Evolutionary conservation across 1,140 invertebrate genomes (phyloP).

Genomic region (Drosophila ogumai): DNA sequence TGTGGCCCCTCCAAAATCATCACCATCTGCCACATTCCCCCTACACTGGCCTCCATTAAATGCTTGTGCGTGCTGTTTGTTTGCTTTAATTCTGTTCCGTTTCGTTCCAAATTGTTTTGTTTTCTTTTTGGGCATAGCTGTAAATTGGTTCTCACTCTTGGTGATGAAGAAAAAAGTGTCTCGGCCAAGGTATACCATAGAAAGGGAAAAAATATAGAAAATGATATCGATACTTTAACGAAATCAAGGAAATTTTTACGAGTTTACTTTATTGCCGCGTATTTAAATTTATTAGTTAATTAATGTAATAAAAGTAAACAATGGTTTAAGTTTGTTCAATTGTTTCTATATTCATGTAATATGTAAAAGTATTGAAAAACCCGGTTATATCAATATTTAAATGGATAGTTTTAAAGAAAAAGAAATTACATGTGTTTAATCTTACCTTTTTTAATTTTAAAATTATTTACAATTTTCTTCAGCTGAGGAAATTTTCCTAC

Average conservation of each 20-base stretch:
- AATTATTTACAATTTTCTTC: too few species aligned
- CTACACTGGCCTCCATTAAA: constrained; percentile 53
- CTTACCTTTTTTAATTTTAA: neutral
- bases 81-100: constrained; percentile 60
- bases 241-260: neutral
- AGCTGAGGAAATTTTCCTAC: too few species aligned
- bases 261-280: too few species aligned
- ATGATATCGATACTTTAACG: neutral
- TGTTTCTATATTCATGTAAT: too few species aligned
- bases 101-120: constrained; percentile 24
- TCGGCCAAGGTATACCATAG: neutral
- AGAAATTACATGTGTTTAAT: neutral
- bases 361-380: too few species aligned
- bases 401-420: neutral
- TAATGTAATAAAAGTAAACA: neutral
- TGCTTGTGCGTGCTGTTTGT: constrained; percentile 63
- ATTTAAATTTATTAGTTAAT: neutral
- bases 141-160: constrained; percentile 61
- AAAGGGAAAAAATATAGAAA: too few species aligned
- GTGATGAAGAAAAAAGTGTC: neutral
- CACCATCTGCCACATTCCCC: constrained; percentile 18
- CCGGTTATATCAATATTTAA: too few species aligned
- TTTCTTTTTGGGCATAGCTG: constrained; percentile 40
- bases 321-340: neutral
- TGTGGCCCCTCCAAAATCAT: constrained; percentile 13